phyloP scores from a whole-genome alignment of 2,797 vertebrate species.

The Chlorospingus flavigularis region DNA sequence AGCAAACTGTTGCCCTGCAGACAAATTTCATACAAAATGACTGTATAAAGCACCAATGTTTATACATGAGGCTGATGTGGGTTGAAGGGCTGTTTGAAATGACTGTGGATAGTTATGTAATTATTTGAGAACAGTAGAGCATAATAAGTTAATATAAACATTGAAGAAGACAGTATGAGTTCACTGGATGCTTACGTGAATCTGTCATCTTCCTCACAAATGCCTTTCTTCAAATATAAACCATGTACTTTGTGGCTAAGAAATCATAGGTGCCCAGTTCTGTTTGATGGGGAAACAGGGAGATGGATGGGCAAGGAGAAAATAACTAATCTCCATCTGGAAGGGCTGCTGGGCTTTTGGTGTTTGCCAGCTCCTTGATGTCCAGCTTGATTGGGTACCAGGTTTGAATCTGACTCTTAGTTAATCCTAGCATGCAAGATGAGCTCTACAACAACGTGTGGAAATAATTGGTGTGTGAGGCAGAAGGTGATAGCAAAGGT shows the following conservation, averaged over 20 bases:
- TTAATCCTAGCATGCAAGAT: neutral
- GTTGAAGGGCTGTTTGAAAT: constrained; percentile 56
- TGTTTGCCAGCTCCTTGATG: neutral
- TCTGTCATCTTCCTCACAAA: constrained; percentile 8
- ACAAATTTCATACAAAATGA: constrained; percentile 43
- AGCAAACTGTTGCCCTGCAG: constrained; percentile 43
- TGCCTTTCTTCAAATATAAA: neutral
- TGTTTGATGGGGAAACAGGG: neutral
- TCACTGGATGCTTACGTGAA: constrained; percentile 35
- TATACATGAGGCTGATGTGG: neutral
- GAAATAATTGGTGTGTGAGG: neutral
- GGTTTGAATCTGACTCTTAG: neutral
- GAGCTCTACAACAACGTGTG: neutral
- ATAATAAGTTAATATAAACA: constrained; percentile 54
- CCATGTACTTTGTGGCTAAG: neutral
- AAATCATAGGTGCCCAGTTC: neutral
- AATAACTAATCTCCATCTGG: neutral
- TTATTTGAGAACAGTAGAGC: constrained; percentile 51
- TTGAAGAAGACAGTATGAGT: constrained; percentile 36
- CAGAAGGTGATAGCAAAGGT: neutral
- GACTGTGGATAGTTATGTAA: constrained; percentile 44
- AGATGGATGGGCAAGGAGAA: neutral
- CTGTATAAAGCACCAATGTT: constrained; percentile 27
- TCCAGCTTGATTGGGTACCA: neutral
- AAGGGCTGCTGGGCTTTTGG: neutral